phyloP scores from a whole-genome alignment of 2,113 vertebrate species.

The Pluvialis apricaria region DNA sequence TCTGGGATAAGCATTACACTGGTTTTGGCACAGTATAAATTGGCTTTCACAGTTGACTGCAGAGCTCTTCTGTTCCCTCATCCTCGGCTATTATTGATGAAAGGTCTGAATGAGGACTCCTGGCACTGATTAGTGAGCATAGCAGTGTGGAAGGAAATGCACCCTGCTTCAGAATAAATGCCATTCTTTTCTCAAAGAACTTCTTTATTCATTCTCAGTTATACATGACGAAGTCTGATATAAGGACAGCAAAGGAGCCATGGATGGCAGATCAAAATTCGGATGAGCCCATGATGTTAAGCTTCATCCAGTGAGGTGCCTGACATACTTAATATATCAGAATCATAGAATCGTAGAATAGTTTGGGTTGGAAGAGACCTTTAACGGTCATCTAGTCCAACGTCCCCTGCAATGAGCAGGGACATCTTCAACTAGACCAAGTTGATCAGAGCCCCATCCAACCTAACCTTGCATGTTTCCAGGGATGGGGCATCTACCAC shows the following conservation, averaged over 20 bases:
- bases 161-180: not conserved
- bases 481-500: not conserved
- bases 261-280: not conserved
- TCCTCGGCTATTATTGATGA: constrained; percentile 10
- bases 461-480: not conserved
- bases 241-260: not conserved
- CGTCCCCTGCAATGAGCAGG: not conserved
- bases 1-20: not conserved
- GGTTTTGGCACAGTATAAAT: constrained; percentile 63
- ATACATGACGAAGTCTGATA: not conserved
- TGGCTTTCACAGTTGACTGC: constrained; percentile 34
- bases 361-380: not conserved
- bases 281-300: not conserved
- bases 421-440: not conserved
- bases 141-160: not conserved
- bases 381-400: not conserved
- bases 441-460: not conserved
- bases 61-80: constrained; percentile 9
- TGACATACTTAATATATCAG: not conserved
- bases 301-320: not conserved
- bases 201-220: not conserved
- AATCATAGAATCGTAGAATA: not conserved
- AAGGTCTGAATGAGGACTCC: constrained; percentile 12
- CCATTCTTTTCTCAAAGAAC: not conserved
- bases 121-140: not conserved